Evolutionary conservation across 2,797 vertebrate genomes (phyloP).

Genomic region (Eurystomus glaucurus): DNA sequence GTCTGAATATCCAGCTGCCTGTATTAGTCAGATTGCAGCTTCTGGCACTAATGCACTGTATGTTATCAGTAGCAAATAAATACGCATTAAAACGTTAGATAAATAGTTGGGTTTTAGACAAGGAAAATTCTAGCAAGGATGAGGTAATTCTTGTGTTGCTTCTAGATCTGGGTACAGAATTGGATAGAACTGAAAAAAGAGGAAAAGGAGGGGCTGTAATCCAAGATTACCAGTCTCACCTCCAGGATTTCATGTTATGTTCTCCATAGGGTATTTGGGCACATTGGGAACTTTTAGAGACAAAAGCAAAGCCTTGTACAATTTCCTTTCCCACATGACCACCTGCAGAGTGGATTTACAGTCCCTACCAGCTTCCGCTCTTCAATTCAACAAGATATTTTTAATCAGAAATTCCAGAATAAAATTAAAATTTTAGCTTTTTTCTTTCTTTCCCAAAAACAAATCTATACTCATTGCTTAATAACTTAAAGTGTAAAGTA

Average conservation of each 20-base stretch:
- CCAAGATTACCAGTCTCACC: background rate
- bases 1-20: background rate
- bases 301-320: background rate
- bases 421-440: background rate
- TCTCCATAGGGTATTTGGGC: background rate
- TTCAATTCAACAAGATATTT: background rate
- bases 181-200: background rate
- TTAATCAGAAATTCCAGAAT: background rate
- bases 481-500: background rate
- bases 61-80: background rate
- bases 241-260: background rate
- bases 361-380: background rate
- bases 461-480: background rate
- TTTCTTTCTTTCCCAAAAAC: background rate
- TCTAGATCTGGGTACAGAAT: background rate
- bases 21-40: background rate
- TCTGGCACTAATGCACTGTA: background rate
- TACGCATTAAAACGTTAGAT: background rate
- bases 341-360: background rate
- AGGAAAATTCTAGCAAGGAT: background rate
- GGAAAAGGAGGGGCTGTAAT: background rate
- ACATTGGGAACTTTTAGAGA: background rate
- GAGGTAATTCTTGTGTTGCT: background rate
- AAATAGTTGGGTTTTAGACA: background rate
- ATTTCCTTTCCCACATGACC: background rate